Evolutionary conservation across 2,113 vertebrate genomes (phyloP).

Genomic region (Phoenicopterus ruber): DNA sequence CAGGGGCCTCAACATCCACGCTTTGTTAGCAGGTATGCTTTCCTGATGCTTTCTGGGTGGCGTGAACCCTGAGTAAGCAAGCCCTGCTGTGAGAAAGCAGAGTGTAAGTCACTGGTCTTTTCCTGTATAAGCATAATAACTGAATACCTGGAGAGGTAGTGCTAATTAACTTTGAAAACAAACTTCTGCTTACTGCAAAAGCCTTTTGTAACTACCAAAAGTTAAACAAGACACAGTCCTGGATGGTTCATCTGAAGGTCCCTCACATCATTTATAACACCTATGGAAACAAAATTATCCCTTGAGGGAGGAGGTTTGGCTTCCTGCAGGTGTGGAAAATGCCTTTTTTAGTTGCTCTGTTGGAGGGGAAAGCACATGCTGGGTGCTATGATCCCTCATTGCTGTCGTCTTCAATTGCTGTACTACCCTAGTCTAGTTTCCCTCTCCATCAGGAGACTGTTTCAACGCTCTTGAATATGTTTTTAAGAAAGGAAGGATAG

Average conservation of each 20-base stretch:
- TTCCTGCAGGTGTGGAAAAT: neutral
- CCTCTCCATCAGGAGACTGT: neutral
- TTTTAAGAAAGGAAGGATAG: neutral
- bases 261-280: neutral
- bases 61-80: neutral
- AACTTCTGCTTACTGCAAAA: neutral
- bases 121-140: neutral
- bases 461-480: neutral
- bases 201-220: neutral
- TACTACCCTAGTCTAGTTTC: neutral
- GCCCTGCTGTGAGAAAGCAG: neutral
- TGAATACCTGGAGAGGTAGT: neutral
- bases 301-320: neutral
- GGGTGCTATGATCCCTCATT: neutral
- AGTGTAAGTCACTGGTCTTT: neutral
- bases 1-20: constrained; percentile 92
- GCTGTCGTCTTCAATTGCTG: neutral
- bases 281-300: neutral
- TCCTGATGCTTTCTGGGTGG: neutral
- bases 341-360: neutral
- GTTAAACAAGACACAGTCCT: neutral
- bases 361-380: neutral
- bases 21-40: constrained; percentile 87
- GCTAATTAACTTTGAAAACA: neutral
- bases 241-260: neutral